These are phyloP conservation scores for Drosophila sulfurigaster DNA, from an alignment of 1,140 invertebrate genomes.

Conservation along the genomic window DNA sequence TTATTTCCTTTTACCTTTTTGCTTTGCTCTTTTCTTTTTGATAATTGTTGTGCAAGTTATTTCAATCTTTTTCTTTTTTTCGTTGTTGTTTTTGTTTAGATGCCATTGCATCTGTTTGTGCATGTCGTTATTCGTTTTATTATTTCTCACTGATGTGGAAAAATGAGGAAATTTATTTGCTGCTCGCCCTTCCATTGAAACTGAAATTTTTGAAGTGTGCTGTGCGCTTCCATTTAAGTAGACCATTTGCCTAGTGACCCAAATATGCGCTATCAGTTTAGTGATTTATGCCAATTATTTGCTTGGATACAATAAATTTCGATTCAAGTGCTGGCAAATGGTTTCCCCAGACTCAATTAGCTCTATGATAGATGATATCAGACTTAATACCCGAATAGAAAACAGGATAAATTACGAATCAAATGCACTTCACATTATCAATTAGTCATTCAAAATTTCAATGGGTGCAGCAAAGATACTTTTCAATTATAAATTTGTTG, in stretches of 20 bases:
- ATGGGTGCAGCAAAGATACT: background rate
- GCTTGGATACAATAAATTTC: slow-evolving; percentile 52
- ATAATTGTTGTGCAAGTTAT: slow-evolving; percentile 71
- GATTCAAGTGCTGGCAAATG: slow-evolving; percentile 40
- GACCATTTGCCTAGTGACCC: slow-evolving; percentile 58
- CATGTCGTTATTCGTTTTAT: slow-evolving; percentile 11
- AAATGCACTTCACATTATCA: slow-evolving; percentile 32
- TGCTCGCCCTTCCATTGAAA: slow-evolving; percentile 28
- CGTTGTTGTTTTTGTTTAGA: slow-evolving; percentile 59
- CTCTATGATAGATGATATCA: slow-evolving; percentile 23
- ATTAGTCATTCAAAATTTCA: background rate
- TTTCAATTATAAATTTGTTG: background rate
- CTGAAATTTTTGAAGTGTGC: slow-evolving; percentile 61
- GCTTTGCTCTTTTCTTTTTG: slow-evolving; percentile 20
- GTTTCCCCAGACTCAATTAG: slow-evolving; percentile 20
- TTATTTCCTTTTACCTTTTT: slow-evolving; percentile 24
- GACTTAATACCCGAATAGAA: slow-evolving; percentile 33
- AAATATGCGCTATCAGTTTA: slow-evolving; percentile 49
- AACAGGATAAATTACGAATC: slow-evolving; percentile 38
- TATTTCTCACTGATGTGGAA: slow-evolving; percentile 60
- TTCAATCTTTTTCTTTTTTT: slow-evolving; percentile 28
- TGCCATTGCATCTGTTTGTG: slow-evolving; percentile 32
- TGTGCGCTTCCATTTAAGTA: slow-evolving; percentile 71
- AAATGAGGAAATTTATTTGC: slow-evolving; percentile 56
- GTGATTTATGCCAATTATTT: slow-evolving; percentile 80